Conservation (phyloP, 2,113 vertebrate species). For the Petaurus breviceps region DNA sequence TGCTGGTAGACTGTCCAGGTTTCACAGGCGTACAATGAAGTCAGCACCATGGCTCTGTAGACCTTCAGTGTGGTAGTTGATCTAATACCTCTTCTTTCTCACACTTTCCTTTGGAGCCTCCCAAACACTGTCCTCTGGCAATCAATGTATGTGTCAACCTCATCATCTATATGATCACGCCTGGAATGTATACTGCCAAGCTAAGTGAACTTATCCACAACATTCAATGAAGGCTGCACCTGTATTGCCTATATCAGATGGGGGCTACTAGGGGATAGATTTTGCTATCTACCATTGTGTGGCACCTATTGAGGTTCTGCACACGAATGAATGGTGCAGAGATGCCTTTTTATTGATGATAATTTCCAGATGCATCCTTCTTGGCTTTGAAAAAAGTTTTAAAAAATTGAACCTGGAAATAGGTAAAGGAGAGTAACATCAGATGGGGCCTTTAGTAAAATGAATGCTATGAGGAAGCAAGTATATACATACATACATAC, state of each 20-base stretch:
- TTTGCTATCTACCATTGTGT: background rate
- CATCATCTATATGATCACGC: background rate
- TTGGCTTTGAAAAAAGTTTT: background rate
- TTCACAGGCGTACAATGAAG: background rate
- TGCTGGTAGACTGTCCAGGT: too few relatives aligned
- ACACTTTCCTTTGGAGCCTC: background rate
- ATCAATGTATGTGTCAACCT: background rate
- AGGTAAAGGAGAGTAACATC: background rate
- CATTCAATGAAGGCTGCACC: background rate
- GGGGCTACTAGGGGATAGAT: background rate
- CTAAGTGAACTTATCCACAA: background rate
- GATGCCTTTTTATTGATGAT: background rate
- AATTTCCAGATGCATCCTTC: background rate
- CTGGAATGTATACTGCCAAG: background rate
- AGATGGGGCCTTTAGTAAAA: background rate
- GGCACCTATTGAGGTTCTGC: background rate
- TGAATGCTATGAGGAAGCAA: background rate
- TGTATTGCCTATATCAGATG: background rate
- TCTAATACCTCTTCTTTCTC: background rate
- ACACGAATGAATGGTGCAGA: background rate
- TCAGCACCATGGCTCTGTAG: background rate
- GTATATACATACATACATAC: background rate
- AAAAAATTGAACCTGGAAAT: background rate
- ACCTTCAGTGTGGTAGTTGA: background rate
- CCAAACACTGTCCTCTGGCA: background rate